phyloP scores from a whole-genome alignment of 2,888 invertebrate genomes.

The Hanleya hanleyi region DNA sequence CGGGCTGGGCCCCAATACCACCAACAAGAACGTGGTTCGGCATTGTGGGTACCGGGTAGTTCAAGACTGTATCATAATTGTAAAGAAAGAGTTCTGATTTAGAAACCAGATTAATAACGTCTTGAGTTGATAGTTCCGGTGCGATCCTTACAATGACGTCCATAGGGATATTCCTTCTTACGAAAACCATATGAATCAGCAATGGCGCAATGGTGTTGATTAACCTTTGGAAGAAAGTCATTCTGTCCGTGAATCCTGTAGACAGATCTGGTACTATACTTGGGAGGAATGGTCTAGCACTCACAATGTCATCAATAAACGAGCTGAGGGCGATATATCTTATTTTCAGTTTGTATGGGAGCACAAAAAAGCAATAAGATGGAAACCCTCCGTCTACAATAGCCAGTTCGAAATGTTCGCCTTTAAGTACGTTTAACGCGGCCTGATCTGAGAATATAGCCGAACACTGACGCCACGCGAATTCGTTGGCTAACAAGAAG shows the following conservation, averaged over 20 bases:
- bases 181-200: not conserved
- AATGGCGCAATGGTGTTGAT: not conserved
- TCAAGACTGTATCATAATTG: conserved; percentile 39
- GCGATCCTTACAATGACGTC: conserved; percentile 33
- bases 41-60: conserved; percentile 34
- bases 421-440: too few species aligned
- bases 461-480: too few species aligned
- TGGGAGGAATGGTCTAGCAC: conserved; percentile 1
- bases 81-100: conserved; percentile 36
- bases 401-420: conserved; percentile 27
- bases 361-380: conserved; percentile 8
- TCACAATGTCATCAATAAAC: not conserved
- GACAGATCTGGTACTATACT: conserved; percentile 4
- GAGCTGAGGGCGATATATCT: conserved; percentile 25
- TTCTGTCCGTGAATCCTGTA: not conserved
- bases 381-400: conserved; percentile 19
- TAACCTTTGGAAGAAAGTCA: conserved; percentile 15
- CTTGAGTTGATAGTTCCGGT: conserved; percentile 27
- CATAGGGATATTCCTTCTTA: conserved; percentile 25
- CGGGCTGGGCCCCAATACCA: conserved; percentile 30
- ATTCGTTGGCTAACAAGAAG: too few species aligned
- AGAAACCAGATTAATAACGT: conserved; percentile 1
- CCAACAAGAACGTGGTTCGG: conserved; percentile 44
- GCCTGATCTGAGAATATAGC: too few species aligned
- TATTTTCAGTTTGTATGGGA: conserved; percentile 27